Evolutionary conservation across 2,888 invertebrate species (phyloP).

Genomic region (Pseudeuparius sepicola): DNA sequence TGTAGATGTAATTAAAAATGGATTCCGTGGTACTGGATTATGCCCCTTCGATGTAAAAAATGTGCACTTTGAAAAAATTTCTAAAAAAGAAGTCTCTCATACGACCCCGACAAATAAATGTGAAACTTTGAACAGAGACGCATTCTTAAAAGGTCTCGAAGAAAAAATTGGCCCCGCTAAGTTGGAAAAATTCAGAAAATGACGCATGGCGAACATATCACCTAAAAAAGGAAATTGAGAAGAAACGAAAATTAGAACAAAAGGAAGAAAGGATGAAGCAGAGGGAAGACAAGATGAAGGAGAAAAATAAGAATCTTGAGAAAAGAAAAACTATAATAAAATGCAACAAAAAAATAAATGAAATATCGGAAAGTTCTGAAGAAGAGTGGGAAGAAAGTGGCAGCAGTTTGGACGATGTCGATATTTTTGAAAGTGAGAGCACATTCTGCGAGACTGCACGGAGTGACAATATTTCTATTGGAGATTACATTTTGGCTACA

Average conservation of each 20-base stretch:
- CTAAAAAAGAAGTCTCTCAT: background rate
- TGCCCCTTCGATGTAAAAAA: constrained; percentile 4
- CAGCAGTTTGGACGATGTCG: constrained; percentile 6
- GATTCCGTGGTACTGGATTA: constrained; percentile 5
- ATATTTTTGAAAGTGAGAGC: constrained; percentile 4
- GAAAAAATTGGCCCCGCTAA: background rate
- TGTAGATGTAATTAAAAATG: constrained; percentile 3
- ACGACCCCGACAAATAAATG: no score
- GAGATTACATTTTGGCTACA: constrained; percentile 9
- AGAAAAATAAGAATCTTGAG: no score
- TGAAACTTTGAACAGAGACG: no score
- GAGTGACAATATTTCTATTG: constrained; percentile 5
- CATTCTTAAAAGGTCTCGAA: constrained; percentile 5
- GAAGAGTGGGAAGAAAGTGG: constrained; percentile 12
- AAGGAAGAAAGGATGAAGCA: constrained; percentile 5
- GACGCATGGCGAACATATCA: constrained; percentile 10
- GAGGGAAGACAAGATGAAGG: constrained; percentile 5
- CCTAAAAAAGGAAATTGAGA: constrained; percentile 8
- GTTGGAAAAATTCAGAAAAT: constrained; percentile 3
- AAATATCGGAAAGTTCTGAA: constrained; percentile 5
- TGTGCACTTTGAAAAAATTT: constrained; percentile 2
- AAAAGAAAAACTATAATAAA: no score
- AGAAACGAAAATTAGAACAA: constrained; percentile 12
- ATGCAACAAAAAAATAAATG: background rate
- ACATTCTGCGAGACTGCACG: background rate